These are phyloP conservation scores for Drosophila gunungcola DNA, from an alignment of 1,140 invertebrate genomes.

Conservation along the genomic window DNA sequence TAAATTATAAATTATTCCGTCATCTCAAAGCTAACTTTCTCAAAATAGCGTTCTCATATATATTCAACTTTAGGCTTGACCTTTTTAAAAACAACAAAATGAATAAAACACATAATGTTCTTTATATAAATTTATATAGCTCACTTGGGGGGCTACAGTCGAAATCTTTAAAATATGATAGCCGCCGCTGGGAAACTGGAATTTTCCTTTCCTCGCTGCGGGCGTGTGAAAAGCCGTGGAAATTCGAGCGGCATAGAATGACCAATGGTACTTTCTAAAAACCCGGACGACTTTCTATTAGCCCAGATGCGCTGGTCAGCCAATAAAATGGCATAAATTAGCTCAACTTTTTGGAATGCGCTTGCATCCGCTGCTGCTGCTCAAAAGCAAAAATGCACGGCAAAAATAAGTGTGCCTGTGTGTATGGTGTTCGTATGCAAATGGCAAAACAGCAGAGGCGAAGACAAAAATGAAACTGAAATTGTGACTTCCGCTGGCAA, in stretches of 20 bases:
- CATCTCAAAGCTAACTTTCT: too few relatives aligned
- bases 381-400: constrained; percentile 29
- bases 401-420: not conserved
- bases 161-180: constrained; percentile 25
- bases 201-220: constrained; percentile 19
- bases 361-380: constrained; percentile 54
- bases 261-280: constrained; percentile 23
- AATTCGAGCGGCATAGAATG: constrained; percentile 12
- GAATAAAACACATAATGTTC: not conserved
- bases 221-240: constrained; percentile 41
- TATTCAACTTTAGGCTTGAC: not conserved
- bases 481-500: constrained; percentile 65
- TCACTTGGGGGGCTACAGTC: not conserved
- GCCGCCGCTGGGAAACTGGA: constrained; percentile 14
- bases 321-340: constrained; percentile 61
- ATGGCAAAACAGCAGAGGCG: constrained; percentile 26
- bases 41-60: too few relatives aligned
- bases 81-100: not conserved
- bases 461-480: constrained; percentile 60
- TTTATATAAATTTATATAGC: not conserved
- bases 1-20: not conserved
- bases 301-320: constrained; percentile 31
- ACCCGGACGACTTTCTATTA: constrained; percentile 46
- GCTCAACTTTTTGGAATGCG: constrained; percentile 55
- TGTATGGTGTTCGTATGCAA: constrained; percentile 25